Conservation (phyloP, 2,797 vertebrate genomes). For the Gastrophryne carolinensis region DNA sequence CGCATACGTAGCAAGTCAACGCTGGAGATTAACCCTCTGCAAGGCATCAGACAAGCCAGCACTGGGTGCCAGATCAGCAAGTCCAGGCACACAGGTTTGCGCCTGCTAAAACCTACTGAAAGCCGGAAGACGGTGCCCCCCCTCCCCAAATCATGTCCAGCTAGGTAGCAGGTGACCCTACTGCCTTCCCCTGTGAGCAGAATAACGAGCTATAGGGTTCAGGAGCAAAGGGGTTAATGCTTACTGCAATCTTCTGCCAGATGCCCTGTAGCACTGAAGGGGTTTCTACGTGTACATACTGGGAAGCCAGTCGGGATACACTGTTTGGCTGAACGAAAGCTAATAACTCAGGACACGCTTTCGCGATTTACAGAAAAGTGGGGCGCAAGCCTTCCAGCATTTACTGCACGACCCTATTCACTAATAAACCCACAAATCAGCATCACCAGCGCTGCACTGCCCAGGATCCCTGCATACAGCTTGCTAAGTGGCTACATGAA, state of each 20-base stretch:
- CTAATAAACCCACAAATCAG: background rate
- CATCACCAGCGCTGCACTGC: background rate
- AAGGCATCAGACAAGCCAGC: background rate
- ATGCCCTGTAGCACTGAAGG: background rate
- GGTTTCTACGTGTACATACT: constrained; percentile 15
- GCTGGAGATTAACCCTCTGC: constrained; percentile 39
- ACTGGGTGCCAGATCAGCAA: constrained; percentile 21
- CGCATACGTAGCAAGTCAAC: constrained; percentile 44
- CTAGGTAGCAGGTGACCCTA: background rate
- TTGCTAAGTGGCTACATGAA: background rate
- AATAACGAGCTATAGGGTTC: background rate
- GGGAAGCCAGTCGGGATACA: background rate
- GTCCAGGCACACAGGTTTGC: background rate
- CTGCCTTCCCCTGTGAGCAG: background rate
- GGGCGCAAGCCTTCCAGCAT: background rate
- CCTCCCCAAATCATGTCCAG: background rate
- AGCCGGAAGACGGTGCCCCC: background rate
- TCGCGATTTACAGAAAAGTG: no score
- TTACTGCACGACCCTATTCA: no score
- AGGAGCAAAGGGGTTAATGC: background rate
- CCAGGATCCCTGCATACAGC: background rate
- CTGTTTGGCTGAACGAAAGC: background rate
- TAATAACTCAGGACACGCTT: background rate
- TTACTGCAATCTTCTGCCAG: constrained; percentile 10
- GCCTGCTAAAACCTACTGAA: background rate